Base-by-base conservation (phyloP, 2,113 vertebrate species). In the Anseranas semipalmata region DNA sequence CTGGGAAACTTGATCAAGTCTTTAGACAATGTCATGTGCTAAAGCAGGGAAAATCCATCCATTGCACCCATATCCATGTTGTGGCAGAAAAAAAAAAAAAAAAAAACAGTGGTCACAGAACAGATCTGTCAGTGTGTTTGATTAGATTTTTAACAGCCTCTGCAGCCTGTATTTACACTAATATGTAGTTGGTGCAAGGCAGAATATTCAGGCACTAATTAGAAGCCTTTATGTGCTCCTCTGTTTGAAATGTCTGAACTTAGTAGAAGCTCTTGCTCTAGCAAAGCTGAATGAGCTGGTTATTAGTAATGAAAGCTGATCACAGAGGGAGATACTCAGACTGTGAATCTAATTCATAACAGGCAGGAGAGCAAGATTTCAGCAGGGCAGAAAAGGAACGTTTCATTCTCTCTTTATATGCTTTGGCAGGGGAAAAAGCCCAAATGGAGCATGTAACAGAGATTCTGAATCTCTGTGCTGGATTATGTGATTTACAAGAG, bases 271-370 rank as follows among this genome's bases (percentile, higher is more conserved):
- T 91, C 41, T 89, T 53, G 52, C 55, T 67, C 12, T 28, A 32
- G 82, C 20, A 89, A 92, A 58, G 59, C 82, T 74, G 80, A 93
- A 71, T 20, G 58, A 96, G 56, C 43, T 83, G 73, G 83, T 84
- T 96, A 84, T 97, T 94, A 92, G 92, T 45, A 75, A 89, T 89
- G 92, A 96, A 85, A 94, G 70, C 72, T 84, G 88, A 78, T 93
- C 88, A 68, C 83, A 90, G 92, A 53, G 76, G 90, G 96, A 92
- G 80, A 89, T 65, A 27, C 20, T 72, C 73, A 75, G 90, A 12
- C 45, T 63, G 52, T n/a, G 80, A 78, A 72, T 81, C 43, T 62
- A 72, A 94, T 89, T 81, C 73, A 8, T 56, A 78, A 81, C 7
- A 16, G 66, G 60, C 52, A 30, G 66, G 60, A 96, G 52, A 94